A percentile compares a stretch with the other conserved stretches of the same genome.
Evolutionary conservation across 2,113 vertebrate species (phyloP).

Genomic region (Nestor notabilis): DNA sequence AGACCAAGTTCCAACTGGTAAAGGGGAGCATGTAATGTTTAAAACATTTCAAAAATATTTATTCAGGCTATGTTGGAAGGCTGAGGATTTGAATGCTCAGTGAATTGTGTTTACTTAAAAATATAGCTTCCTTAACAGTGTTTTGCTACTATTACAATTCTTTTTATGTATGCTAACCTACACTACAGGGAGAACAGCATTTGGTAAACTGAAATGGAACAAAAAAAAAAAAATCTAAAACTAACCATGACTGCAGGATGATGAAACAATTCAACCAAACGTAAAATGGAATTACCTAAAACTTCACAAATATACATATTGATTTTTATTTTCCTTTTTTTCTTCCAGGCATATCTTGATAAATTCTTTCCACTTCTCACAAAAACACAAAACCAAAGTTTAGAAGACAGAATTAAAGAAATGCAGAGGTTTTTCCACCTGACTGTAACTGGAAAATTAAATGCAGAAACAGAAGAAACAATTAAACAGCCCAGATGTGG

Average conservation of each 20-base stretch:
- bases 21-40: background rate
- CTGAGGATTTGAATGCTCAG: background rate
- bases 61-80: background rate
- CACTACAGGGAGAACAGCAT: background rate
- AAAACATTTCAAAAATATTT: background rate
- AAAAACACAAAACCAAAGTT: background rate
- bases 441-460: constrained; percentile 68
- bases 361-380: constrained; percentile 54
- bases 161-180: background rate
- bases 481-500: constrained; percentile 74
- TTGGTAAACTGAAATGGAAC: background rate
- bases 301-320: background rate
- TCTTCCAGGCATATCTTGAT: constrained; percentile 71
- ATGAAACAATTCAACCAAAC: background rate
- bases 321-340: background rate
- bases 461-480: background rate
- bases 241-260: background rate
- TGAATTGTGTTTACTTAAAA: background rate
- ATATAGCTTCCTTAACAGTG: background rate
- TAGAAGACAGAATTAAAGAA: constrained; percentile 64
- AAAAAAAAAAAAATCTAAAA: background rate
- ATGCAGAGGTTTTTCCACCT: constrained; percentile 77
- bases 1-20: background rate
- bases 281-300: background rate
- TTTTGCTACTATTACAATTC: background rate